Base-by-base conservation (phyloP, 2,888 invertebrate genomes). In the Ellobium chinense region DNA sequence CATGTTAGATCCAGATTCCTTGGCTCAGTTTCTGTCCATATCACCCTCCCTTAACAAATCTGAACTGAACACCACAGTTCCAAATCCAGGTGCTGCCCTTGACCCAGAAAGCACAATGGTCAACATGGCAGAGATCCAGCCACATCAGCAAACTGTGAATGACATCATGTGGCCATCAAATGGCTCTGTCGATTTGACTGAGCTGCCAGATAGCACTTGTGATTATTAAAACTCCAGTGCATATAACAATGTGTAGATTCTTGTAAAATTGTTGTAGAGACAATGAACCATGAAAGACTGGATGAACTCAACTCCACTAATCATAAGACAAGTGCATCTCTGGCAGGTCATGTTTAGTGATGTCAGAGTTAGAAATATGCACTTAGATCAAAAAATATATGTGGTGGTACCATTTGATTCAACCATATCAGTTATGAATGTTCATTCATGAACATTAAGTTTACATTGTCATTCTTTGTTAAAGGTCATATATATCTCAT, bases 1-100 rank as follows among this genome's bases (percentile, higher is more conserved):
- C 21, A 78, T 78, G 78, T 24, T 78, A 0, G 78, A 78, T 62
- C 72, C 78, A 34, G 78, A 78, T n/a, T 72, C 78, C n/a, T 56
- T 78, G 9, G 72, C 65, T n/a, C 78, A 78, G 65, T 65, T 78
- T 18, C 31, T 78, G 29, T 65, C 78, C 27, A 9, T 63, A n/a
- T 69, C 77, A 5, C 77, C 77, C 18, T 68, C 77, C 27, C 39
- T 69, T 12, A 60, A 29, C 60, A 58, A 68, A 12, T 27, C 34
- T 37, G 60, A 60, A 0, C 46, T 72, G 9, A 12, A 31, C 12
- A 34, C 69, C 9, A 24, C 27, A 27, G 21, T 27, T 63, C 31
- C 46, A n/a, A 18, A 21, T n/a, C 21, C 37, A 14, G 60, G n/a
- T 36, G 27, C 34, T 31, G 34, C n/a, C 24, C 9, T 27, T 36